A percentile compares a stretch with the other conserved stretches of the same genome.
Evolutionary conservation across 2,113 vertebrate species (phyloP).

Genomic region (Athene noctua): DNA sequence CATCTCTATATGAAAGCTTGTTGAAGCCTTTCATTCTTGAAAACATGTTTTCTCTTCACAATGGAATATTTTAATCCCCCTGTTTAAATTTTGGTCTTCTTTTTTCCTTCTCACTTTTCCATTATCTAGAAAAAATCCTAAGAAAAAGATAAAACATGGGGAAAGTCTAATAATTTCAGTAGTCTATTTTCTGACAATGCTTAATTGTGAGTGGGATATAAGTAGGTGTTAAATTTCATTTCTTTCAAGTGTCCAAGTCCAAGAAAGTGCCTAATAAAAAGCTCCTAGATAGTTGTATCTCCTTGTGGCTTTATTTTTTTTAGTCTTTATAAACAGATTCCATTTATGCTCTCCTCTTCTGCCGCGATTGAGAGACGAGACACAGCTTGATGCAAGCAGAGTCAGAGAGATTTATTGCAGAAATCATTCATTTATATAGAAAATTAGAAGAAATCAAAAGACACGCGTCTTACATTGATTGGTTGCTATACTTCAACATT

Average conservation of each 20-base stretch:
- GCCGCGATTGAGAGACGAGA: no score
- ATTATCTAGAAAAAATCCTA: not conserved
- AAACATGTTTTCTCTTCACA: not conserved
- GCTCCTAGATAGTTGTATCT: not conserved
- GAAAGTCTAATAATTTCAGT: not conserved
- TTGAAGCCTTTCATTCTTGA: not conserved
- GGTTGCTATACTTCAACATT: no score
- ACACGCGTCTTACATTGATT: no score
- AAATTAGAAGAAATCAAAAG: no score
- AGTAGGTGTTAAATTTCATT: not conserved
- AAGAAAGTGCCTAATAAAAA: not conserved
- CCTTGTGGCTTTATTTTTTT: not conserved
- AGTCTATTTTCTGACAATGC: not conserved
- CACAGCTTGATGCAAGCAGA: no score
- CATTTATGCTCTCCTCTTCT: not conserved
- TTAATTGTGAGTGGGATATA: not conserved
- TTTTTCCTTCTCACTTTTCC: not conserved
- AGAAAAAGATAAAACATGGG: not conserved
- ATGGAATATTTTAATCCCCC: not conserved
- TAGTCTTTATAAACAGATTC: not conserved
- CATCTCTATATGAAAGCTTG: not conserved
- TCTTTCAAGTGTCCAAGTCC: not conserved
- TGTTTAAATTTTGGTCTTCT: not conserved
- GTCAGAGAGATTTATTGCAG: no score
- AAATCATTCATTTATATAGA: no score